Base-by-base conservation (phyloP, 2,888 invertebrate species). In the Aporophyla lueneburgensis region DNA sequence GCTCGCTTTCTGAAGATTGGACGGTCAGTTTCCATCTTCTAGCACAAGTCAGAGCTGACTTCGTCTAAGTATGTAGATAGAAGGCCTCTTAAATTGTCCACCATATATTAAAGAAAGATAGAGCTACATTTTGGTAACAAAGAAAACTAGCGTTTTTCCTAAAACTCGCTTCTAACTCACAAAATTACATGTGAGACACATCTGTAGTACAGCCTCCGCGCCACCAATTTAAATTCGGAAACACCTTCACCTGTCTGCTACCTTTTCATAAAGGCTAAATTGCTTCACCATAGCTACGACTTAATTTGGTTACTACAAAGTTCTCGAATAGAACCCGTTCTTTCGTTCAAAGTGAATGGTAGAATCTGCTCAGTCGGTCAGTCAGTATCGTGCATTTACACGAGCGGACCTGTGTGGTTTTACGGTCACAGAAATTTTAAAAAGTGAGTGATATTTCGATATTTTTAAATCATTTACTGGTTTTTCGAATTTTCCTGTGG, bases 361-460 rank as follows among this genome's bases (percentile, higher is more conserved):
- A 70, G 76, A 70, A 74, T 80, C 27, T 19, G 70, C 74, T 78
- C 73, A 71, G 58, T 81, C 79, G 51, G 63, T 84, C 86, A 85
- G 86, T 87, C 86, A 88, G 87, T 86, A 63, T 73, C 79, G 89
- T 88, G 87, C 80, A 80, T 76, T 71, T 78, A 80, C 84, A 71
- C 81, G 80, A 84, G 81, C 83, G 87, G 74, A 76, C 82, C 80
- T 82, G 88, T 85, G 88, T 82, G 87, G 74, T 81, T 33, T 33
- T 82, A 69, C 81, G 76, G 86, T 81, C 85, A 88, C 89, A 85
- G 89, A 88, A 79, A 87, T 88, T 78, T 27, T 65, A 77, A 80
- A 86, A 88, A 86, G 88, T 88, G 87, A 89, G 89, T 89, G 86
- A 71, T 76, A 67, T 66, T 80, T 72, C 68, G 54, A 77, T 78